Evolutionary conservation across 2,113 vertebrate species (phyloP).

Genomic region (Osmerus eperlanus): DNA sequence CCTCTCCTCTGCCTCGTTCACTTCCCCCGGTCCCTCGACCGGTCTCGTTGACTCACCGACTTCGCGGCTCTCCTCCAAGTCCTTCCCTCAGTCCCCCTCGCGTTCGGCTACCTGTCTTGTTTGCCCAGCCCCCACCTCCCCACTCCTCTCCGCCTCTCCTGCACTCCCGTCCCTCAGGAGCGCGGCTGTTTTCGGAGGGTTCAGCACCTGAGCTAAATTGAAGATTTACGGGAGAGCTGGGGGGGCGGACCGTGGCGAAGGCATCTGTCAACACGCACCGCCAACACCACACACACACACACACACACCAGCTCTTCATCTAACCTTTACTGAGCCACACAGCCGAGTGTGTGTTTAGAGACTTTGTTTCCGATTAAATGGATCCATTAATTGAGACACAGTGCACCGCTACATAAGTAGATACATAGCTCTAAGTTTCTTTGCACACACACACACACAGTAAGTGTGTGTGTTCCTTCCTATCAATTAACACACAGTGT

Average conservation of each 20-base stretch:
- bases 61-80: background rate
- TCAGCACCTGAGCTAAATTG: constrained; percentile 50
- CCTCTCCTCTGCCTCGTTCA: background rate
- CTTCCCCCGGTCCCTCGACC: background rate
- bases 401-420: too few species aligned
- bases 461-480: background rate
- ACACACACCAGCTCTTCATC: constrained; percentile 44
- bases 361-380: too few species aligned
- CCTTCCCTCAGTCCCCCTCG: background rate
- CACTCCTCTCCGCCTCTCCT: constrained; percentile 6
- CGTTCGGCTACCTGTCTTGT: background rate
- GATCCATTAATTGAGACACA: too few species aligned
- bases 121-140: constrained; percentile 2
- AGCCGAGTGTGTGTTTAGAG: background rate
- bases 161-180: constrained; percentile 9
- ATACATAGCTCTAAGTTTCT: too few species aligned
- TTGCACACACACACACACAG: background rate
- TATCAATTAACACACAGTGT: background rate
- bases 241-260: constrained; percentile 34
- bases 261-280: constrained; percentile 42
- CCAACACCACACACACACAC: constrained; percentile 28
- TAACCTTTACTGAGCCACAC: constrained; percentile 26
- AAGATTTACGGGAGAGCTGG: constrained; percentile 37
- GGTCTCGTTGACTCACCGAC: background rate
- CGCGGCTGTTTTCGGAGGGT: constrained; percentile 22